Evolutionary conservation across 2,888 invertebrate species (phyloP).

Genomic region (Cosmorhoe ocellata): DNA sequence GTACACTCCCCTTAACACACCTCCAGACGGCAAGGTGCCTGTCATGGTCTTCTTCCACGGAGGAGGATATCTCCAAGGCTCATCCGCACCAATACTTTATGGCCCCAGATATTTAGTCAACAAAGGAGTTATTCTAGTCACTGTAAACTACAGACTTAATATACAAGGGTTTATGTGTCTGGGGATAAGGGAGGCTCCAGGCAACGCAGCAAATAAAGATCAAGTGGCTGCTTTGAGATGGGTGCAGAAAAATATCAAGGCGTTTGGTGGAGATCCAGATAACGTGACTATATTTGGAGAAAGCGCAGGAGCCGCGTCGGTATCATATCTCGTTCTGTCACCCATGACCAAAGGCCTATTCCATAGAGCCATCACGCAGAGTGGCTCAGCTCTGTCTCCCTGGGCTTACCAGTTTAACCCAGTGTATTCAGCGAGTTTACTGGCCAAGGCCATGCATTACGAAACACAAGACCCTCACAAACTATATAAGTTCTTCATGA

Average conservation of each 20-base stretch:
- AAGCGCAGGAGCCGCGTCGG: constrained; percentile 65
- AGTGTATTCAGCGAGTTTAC: constrained; percentile 53
- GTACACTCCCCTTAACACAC: constrained; percentile 50
- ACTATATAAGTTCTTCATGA: constrained; percentile 55
- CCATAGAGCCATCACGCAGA: constrained; percentile 66
- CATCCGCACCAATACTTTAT: constrained; percentile 49
- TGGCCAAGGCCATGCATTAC: constrained; percentile 59
- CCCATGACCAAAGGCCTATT: constrained; percentile 67
- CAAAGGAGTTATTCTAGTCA: constrained; percentile 61
- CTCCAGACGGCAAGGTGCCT: constrained; percentile 43
- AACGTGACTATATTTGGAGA: constrained; percentile 68
- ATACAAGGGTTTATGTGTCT: constrained; percentile 65
- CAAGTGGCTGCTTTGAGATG: constrained; percentile 64
- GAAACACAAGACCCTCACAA: constrained; percentile 53
- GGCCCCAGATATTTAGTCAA: constrained; percentile 61
- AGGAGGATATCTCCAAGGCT: constrained; percentile 64
- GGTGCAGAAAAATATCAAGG: constrained; percentile 57
- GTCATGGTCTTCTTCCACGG: constrained; percentile 74
- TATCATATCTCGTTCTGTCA: constrained; percentile 63
- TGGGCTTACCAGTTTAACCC: constrained; percentile 66
- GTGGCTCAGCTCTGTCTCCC: constrained; percentile 60
- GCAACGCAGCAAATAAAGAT: constrained; percentile 67
- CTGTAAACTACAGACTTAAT: constrained; percentile 66
- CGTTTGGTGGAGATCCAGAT: constrained; percentile 63
- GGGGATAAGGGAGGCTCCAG: constrained; percentile 63